Evolutionary conservation across 2,888 invertebrate species (phyloP).

Genomic region (Hipparchia sbordonii): DNA sequence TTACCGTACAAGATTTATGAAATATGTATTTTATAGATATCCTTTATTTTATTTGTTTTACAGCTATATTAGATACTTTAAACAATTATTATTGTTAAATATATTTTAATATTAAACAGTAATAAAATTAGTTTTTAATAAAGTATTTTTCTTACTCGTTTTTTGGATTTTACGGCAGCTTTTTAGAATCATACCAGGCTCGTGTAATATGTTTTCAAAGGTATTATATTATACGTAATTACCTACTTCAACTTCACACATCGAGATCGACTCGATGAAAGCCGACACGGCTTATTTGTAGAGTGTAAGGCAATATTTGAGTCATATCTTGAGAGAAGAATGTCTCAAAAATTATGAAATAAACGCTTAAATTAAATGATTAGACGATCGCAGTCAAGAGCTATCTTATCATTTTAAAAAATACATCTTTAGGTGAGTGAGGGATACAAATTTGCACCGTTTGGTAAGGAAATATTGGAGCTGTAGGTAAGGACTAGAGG

Average conservation of each 20-base stretch:
- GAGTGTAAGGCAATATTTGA: not conserved
- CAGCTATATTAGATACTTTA: too few relatives aligned
- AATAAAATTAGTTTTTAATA: not conserved
- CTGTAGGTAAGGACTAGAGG: too few relatives aligned
- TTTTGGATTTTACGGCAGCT: not conserved
- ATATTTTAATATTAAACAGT: too few relatives aligned
- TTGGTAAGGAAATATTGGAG: too few relatives aligned
- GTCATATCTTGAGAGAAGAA: not conserved
- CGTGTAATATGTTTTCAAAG: not conserved
- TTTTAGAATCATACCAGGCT: not conserved
- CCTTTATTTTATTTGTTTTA: not conserved
- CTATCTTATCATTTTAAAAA: too few relatives aligned
- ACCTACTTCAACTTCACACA: not conserved
- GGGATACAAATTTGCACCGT: too few relatives aligned
- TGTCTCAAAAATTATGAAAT: too few relatives aligned
- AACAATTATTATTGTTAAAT: too few relatives aligned
- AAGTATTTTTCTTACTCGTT: too few relatives aligned
- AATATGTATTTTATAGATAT: conserved; percentile 17
- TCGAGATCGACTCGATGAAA: not conserved
- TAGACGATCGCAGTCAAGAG: too few relatives aligned
- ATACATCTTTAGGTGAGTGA: too few relatives aligned
- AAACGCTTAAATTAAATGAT: too few relatives aligned
- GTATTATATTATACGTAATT: not conserved
- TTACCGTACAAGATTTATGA: conserved; percentile 27
- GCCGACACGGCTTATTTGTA: not conserved